Evolutionary conservation across 2,888 invertebrate genomes (phyloP), one percentile per base, ranked within the genome.

Genomic region (Thyatira batis): DNA sequence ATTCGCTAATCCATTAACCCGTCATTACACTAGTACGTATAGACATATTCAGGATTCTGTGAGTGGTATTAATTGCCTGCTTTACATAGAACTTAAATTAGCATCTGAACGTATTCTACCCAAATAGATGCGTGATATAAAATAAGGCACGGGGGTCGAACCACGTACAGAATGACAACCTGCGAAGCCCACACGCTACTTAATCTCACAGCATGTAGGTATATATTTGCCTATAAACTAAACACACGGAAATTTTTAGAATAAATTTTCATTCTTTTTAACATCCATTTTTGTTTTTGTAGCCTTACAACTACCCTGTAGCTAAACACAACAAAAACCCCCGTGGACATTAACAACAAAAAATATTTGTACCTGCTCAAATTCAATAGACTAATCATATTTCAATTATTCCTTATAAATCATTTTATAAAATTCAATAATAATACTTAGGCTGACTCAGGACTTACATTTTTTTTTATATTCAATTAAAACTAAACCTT

Each of bases 381-480:
- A 48, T 9, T 28, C 10, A 20, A 39, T 39, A 27, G 27, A 27
- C 27, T 27, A 48, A 0, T 51, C 56, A 55, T 50, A 59, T 64
- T 60, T 64, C 62, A 43, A 57, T 61, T 74, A 72, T 71, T 51
- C 57, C 65, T 65, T 73, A 71, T 63, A 71, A 67, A 70, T 71
- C 67, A 73, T 69, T 69, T 74, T 63, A 67, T 61, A 66, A 60
- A 76, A 73, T 74, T 72, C 64, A 78, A 72, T 73, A 80, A 76
- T 83, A 85, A 84, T 88, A 88, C 85, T 87, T 84, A 85, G 79
- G 77, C 79, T 87, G 87, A 86, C 81, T 85, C 75, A 71, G 67
- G 71, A 78, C 67, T 78, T 67, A 73, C 70, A 65, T 70, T 67
- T 71, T 66, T 54, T 64, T 71, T 66, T 54, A 63, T 57, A 60